Evolutionary conservation across 2,888 invertebrate genomes (phyloP), one percentile per base, ranked within the genome.

Genomic region (Tiphia femorata): DNA sequence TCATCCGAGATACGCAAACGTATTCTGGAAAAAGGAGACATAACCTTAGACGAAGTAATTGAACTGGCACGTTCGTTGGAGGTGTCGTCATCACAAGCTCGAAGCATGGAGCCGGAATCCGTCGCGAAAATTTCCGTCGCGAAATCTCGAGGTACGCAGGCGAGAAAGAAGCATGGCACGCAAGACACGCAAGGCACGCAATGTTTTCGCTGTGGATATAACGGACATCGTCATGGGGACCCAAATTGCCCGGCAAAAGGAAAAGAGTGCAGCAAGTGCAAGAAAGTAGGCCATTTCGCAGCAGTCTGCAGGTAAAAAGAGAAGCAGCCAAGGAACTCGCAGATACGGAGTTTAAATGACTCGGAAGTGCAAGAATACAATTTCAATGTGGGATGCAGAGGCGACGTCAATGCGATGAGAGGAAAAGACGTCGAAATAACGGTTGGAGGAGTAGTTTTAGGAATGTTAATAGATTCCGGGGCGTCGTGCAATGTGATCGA

Each of bases 391-490:
- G 40, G 19, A 40, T n/a, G 19, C 4, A 6, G 6, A 40, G 25
- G 25, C 5, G 25, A 25, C 6, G 8, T 6, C 4, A 40, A 19
- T 19, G 10, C 35, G 12, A 12, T 14, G 35, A n/a, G 25, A 5
- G 25, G 14, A 35, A 8, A 35, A 12, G 5, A n/a, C 6, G 19
- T 47, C 8, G 25, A 30, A n/a, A 21, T 37, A 14, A 33, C 17
- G 4, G 27, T 74, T 3, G 70, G 69, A 3, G 73, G 62, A 14
- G 51, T 73, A 3, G 19, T 2, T 2, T 33, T 71, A 6, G 40
- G 65, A 6, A 53, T 67, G 42, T 16, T 72, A 14, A 59, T 73
- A 6, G 71, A 73, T 33, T 73, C 75, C 3, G 74, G 64, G 2
- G 52, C 62, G 16, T 63, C 51, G 42, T 57, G 62, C 7, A 76